Percentiles rank a stretch among this genome's conserved stretches.
Evolutionary conservation across 2,113 vertebrate species (phyloP).

Genomic region (Microcebus jonahi): DNA sequence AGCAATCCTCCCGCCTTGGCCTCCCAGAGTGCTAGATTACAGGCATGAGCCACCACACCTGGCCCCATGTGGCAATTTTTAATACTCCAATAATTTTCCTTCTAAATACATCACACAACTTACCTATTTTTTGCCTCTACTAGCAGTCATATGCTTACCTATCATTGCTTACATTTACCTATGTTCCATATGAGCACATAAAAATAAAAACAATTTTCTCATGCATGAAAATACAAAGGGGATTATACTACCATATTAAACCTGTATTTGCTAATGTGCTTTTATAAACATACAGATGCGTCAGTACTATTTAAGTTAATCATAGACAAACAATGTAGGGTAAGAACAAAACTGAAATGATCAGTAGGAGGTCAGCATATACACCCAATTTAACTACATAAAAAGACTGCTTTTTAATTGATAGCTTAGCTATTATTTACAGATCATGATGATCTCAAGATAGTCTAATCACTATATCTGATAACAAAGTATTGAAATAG

Average conservation of each 20-base stretch:
- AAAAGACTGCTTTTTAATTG: background rate
- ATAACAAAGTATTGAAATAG: background rate
- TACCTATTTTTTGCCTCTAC: background rate
- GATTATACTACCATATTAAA: background rate
- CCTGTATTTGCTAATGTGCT: background rate
- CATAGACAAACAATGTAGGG: background rate
- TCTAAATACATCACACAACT: background rate
- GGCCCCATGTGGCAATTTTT: background rate
- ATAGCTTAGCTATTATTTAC: background rate
- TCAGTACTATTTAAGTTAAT: background rate
- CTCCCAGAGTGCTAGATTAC: too few species aligned
- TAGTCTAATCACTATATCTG: background rate
- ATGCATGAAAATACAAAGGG: background rate
- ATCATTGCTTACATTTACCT: background rate
- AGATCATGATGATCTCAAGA: background rate
- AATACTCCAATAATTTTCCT: background rate
- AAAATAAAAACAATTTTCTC: background rate
- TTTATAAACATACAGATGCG: background rate
- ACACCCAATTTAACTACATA: background rate
- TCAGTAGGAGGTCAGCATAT: background rate
- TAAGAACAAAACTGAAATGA: background rate
- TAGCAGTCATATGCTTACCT: background rate
- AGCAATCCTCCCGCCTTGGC: too few species aligned
- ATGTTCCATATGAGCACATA: background rate
- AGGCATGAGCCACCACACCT: too few species aligned